Evolutionary conservation across 1,140 invertebrate genomes (phyloP).

Genomic region (Hermatobates lingyangjiaoensis): DNA sequence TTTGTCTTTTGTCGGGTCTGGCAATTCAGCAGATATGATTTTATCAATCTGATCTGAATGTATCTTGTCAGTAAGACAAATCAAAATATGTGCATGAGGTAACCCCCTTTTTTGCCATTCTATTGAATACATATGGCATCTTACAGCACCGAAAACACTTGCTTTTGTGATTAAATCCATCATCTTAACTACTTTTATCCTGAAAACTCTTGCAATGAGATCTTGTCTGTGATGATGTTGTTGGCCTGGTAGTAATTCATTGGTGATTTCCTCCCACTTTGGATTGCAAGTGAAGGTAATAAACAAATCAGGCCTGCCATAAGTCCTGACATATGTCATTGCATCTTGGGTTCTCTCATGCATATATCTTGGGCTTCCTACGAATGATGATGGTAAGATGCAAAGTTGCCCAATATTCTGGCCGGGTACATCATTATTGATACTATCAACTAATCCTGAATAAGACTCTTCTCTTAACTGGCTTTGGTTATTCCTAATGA

Average conservation of each 20-base stretch:
- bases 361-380: slow-evolving; percentile 24
- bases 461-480: slow-evolving; percentile 27
- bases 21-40: slow-evolving; percentile 32
- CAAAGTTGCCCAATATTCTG: slow-evolving; percentile 13
- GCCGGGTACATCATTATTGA: slow-evolving; percentile 9
- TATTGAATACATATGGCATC: slow-evolving; percentile 22
- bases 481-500: slow-evolving; percentile 25
- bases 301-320: slow-evolving; percentile 20
- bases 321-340: slow-evolving; percentile 24
- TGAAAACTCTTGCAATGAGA: slow-evolving; percentile 12
- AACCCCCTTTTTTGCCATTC: slow-evolving; percentile 29
- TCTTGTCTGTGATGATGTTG: background rate
- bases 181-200: slow-evolving; percentile 5
- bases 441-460: slow-evolving; percentile 19
- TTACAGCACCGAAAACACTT: slow-evolving; percentile 4
- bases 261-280: slow-evolving; percentile 24
- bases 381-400: slow-evolving; percentile 23
- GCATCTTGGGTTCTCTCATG: slow-evolving; percentile 27
- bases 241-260: background rate
- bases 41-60: slow-evolving; percentile 25
- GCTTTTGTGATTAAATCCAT: slow-evolving; percentile 6
- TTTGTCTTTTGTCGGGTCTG: slow-evolving; percentile 25
- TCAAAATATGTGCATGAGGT: slow-evolving; percentile 29
- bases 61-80: slow-evolving; percentile 26
- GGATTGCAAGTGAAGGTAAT: slow-evolving; percentile 25